These are phyloP conservation scores for Nudaria mundana DNA, from an alignment of 2,888 invertebrate genomes.

Conservation along the genomic window DNA sequence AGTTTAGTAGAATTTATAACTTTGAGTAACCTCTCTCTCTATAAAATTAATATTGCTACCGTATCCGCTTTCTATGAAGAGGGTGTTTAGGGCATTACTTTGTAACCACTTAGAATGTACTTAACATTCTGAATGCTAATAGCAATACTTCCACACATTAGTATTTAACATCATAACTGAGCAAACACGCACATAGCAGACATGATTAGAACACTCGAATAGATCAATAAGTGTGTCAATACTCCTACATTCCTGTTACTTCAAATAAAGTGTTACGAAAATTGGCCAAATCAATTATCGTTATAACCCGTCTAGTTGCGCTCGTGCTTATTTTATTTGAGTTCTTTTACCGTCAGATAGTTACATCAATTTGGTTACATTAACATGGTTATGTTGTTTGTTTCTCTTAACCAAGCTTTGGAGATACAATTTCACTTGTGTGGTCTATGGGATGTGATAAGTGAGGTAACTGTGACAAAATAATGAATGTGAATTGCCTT, in stretches of 20 bases:
- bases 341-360: constrained; percentile 52
- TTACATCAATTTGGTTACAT: constrained; percentile 63
- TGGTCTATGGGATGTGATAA: constrained; percentile 24
- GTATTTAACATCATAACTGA: neutral
- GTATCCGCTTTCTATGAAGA: no score
- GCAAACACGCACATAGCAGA: neutral
- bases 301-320: constrained; percentile 42
- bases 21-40: no score
- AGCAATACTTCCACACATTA: neutral
- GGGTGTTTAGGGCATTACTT: no score
- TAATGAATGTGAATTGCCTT: constrained; percentile 21
- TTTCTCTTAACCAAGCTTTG: constrained; percentile 19
- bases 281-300: constrained; percentile 57
- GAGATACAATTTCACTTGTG: constrained; percentile 33
- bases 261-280: constrained; percentile 40
- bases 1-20: no score
- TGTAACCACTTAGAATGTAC: neutral
- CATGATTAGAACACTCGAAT: constrained; percentile 7
- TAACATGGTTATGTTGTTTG: constrained; percentile 39
- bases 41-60: no score
- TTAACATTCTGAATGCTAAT: neutral
- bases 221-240: constrained; percentile 27
- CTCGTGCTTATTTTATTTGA: constrained; percentile 51
- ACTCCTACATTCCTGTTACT: constrained; percentile 20
- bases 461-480: constrained; percentile 24